Evolutionary conservation across 2,888 invertebrate genomes (phyloP).

Genomic region (Parnassius glacialis): DNA sequence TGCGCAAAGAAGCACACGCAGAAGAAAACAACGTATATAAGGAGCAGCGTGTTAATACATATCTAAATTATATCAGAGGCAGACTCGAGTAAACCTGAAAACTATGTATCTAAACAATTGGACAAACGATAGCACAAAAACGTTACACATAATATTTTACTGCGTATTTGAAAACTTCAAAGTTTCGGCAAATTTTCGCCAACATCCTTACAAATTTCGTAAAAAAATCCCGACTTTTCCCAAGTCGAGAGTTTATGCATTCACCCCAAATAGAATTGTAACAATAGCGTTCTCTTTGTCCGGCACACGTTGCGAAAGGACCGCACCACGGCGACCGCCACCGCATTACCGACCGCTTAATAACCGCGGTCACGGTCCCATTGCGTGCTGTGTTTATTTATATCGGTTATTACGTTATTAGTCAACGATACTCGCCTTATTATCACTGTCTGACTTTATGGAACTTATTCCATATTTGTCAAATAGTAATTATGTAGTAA

Average conservation of each 20-base stretch:
- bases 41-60: too few species aligned
- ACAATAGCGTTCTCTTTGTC: slow-evolving; percentile 25
- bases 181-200: too few species aligned
- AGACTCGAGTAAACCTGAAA: too few species aligned
- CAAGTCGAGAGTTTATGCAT: slow-evolving; percentile 9
- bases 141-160: too few species aligned
- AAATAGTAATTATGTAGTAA: too few species aligned
- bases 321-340: slow-evolving; percentile 11
- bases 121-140: too few species aligned
- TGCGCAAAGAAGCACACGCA: too few species aligned
- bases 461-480: background rate
- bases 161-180: too few species aligned
- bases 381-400: slow-evolving; percentile 22
- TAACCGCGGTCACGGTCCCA: slow-evolving; percentile 25
- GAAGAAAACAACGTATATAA: too few species aligned
- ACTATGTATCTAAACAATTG: too few species aligned
- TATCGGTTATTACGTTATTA: slow-evolving; percentile 21
- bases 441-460: background rate
- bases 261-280: slow-evolving; percentile 20
- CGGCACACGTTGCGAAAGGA: slow-evolving; percentile 22
- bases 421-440: slow-evolving; percentile 13
- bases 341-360: slow-evolving; percentile 26
- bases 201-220: too few species aligned
- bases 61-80: too few species aligned
- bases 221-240: background rate